phyloP scores from a whole-genome alignment of 2,797 vertebrate genomes.

The Cottoperca gobio region DNA sequence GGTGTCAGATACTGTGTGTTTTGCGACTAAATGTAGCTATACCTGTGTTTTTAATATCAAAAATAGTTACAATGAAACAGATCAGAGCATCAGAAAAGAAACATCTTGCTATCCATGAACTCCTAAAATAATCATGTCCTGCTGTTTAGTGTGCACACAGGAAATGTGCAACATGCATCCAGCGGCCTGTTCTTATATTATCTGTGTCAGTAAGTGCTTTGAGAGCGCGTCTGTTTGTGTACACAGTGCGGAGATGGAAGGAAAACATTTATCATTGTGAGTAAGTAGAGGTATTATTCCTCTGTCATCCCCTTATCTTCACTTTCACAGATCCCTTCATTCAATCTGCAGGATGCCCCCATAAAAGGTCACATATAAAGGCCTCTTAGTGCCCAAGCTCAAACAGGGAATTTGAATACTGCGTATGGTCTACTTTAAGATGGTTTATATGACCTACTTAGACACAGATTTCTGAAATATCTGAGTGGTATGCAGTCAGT shows the following conservation, averaged over 20 bases:
- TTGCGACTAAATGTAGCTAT: not conserved
- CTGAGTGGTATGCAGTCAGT: conserved; percentile 36
- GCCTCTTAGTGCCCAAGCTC: not conserved
- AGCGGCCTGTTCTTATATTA: conserved; percentile 25
- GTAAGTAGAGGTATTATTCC: conserved; percentile 23
- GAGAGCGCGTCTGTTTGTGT: conserved; percentile 20
- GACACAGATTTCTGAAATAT: conserved; percentile 36
- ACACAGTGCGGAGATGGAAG: conserved; percentile 10
- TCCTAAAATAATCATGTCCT: conserved; percentile 33
- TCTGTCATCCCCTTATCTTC: not conserved
- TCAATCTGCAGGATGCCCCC: conserved; percentile 27
- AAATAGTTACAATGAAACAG: not conserved
- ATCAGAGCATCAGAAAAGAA: conserved; percentile 4
- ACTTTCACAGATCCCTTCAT: conserved; percentile 19
- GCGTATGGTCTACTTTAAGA: not conserved
- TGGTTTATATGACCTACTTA: conserved; percentile 49
- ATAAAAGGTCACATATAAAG: conserved; percentile 10
- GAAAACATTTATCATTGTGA: conserved; percentile 11
- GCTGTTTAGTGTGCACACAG: conserved; percentile 31
- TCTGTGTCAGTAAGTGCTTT: conserved; percentile 17
- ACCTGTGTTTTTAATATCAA: not conserved
- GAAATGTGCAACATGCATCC: conserved; percentile 45
- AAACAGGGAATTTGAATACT: conserved; percentile 20
- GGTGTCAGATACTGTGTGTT: not conserved
- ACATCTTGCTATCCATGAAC: conserved; percentile 10